Evolutionary conservation across 2,888 invertebrate species (phyloP).

Genomic region (Netelia virgata): DNA sequence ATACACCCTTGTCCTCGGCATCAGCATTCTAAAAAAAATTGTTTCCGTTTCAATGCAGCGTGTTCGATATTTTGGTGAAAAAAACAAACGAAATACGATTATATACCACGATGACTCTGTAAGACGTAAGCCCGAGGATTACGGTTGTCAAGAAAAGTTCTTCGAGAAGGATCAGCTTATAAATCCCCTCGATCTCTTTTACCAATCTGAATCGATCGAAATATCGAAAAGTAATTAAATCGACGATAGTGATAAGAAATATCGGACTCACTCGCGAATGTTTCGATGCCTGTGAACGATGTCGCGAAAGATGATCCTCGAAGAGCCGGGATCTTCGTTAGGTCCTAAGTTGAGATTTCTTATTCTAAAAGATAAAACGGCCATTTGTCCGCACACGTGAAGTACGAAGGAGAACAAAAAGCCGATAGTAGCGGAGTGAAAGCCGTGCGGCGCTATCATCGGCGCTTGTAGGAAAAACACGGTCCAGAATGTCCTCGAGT

Average conservation of each 20-base stretch:
- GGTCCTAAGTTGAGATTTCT: slow-evolving; percentile 20
- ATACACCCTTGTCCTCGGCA: neutral
- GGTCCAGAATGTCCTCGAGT: slow-evolving; percentile 57
- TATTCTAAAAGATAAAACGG: slow-evolving; percentile 56
- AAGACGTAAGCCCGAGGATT: slow-evolving; percentile 8
- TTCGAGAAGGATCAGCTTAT: neutral
- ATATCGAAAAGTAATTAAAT: neutral
- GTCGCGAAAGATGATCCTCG: slow-evolving; percentile 24
- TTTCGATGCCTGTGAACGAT: neutral
- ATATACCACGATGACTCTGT: slow-evolving; percentile 12
- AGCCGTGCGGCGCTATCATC: slow-evolving; percentile 51
- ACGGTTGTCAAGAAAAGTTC: neutral
- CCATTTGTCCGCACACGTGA: slow-evolving; percentile 62
- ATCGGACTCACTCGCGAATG: neutral
- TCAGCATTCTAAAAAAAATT: slow-evolving; percentile 1
- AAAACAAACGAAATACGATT: neutral
- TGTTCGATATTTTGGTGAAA: neutral
- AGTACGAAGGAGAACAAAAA: slow-evolving; percentile 54
- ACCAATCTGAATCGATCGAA: neutral
- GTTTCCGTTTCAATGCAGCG: neutral
- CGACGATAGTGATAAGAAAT: neutral
- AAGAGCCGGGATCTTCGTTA: neutral
- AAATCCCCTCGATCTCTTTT: neutral
- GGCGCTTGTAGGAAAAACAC: slow-evolving; percentile 61
- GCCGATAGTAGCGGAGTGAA: slow-evolving; percentile 50